Base-by-base conservation (phyloP, 2,797 vertebrate species). In the Poeciliopsis gracilis region DNA sequence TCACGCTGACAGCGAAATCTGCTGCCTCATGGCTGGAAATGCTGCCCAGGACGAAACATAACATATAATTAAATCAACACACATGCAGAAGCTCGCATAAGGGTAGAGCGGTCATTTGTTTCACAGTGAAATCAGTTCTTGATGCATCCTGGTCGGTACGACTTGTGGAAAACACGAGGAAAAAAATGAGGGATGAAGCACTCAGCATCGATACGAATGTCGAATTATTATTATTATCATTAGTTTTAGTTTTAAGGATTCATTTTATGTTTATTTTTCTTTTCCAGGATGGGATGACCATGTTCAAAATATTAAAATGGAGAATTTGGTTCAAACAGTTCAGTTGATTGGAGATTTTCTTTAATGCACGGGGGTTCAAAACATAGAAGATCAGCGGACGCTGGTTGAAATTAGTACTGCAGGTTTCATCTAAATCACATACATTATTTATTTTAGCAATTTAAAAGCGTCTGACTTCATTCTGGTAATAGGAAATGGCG, bases 1-100 rank as follows among this genome's bases (percentile, higher is more conserved):
- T 86, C 90, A 72, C 23, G 75, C 81, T 76, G 79, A 84, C 88
- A 77, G 75, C 33, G 59, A 86, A 74, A 78, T 74, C 77, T 77
- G 77, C 71, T 41, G 63, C 55, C 57, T 61, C 15, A 36, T 41
- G 72, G 53, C 20, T 10, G 43, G n/a, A 77, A 73, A 57, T 47
- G 25, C 71, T 59, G 41, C 78, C 16, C 30, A 49, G 38, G 55
- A 66, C 45, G 38, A 47, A 78, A 83, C 72, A 30, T 36, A 61
- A 77, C 70, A 73, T 15, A 49, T n/a, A 66, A 87, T 55, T 36
- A 73, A 73, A 67, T 70, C 1, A 72, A 45, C 30, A 20, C 57
- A 78, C 25, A 47, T 1, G 18, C 11, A 46, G 30, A 28, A 36
- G 30, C 41, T 28, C 11, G 15, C 23, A 28, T 28, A 70, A 45